Evolutionary conservation across 2,888 invertebrate genomes (phyloP).

Genomic region (Habroteleia sp.): DNA sequence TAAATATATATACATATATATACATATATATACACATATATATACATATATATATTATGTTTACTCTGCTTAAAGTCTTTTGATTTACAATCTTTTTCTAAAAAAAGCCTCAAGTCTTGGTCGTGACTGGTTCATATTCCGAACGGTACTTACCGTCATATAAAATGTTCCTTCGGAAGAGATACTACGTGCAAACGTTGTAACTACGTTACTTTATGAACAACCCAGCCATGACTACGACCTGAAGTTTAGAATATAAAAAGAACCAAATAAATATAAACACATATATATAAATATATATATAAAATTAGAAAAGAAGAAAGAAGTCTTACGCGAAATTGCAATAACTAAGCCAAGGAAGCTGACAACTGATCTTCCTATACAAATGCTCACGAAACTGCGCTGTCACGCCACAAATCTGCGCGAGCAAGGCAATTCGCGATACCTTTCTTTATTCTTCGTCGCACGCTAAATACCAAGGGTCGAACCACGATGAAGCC

Average conservation of each 20-base stretch:
- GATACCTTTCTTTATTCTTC: conserved; percentile 27
- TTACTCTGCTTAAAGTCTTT: conserved; percentile 73
- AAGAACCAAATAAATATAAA: conserved; percentile 8
- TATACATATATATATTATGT: conserved; percentile 46
- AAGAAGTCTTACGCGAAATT: conserved; percentile 22
- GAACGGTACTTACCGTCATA: conserved; percentile 43
- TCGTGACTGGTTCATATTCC: conserved; percentile 6
- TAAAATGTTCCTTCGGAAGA: conserved; percentile 44
- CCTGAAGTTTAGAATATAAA: background rate
- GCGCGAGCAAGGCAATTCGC: conserved; percentile 31
- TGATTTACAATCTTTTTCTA: conserved; percentile 41
- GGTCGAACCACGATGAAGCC: conserved; percentile 5
- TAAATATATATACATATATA: conserved; percentile 28
- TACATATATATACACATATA: conserved; percentile 16
- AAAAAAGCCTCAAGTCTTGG: conserved; percentile 9
- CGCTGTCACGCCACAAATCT: conserved; percentile 30
- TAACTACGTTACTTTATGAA: conserved; percentile 33
- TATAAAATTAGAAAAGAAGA: background rate
- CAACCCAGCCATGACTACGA: conserved; percentile 3
- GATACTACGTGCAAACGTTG: conserved; percentile 20
- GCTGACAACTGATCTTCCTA: conserved; percentile 17
- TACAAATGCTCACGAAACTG: conserved; percentile 39
- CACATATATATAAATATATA: conserved; percentile 8
- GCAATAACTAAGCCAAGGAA: conserved; percentile 21
- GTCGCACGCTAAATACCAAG: conserved; percentile 10